Evolutionary conservation across 1,140 invertebrate genomes (phyloP).

Genomic region (Apis dorsata): DNA sequence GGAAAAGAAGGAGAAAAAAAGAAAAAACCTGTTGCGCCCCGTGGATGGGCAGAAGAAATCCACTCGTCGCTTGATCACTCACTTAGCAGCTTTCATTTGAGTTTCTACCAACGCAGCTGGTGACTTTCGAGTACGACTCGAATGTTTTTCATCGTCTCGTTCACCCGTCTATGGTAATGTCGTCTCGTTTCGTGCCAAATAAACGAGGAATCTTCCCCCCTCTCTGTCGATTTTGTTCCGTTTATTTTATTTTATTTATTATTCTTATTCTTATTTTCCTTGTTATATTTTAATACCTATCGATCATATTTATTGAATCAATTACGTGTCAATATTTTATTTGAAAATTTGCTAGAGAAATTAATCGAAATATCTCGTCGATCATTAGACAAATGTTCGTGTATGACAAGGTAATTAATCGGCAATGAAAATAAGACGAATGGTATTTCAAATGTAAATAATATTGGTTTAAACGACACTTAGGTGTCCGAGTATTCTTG

Average conservation of each 20-base stretch:
- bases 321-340: no score
- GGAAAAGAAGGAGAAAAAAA: no score
- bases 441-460: no score
- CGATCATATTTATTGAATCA: no score
- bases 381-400: no score
- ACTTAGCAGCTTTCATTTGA: constrained; percentile 53
- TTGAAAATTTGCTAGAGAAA: no score
- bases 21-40: constrained; percentile 35
- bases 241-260: background rate
- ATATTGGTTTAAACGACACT: background rate
- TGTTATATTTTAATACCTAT: no score
- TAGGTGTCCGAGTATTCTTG: background rate
- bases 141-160: background rate
- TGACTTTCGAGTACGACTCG: constrained; percentile 26
- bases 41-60: constrained; percentile 40
- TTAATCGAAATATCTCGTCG: no score
- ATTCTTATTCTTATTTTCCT: no score
- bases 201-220: no score
- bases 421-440: background rate
- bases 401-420: background rate
- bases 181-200: background rate
- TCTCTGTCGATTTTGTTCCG: background rate
- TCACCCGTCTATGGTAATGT: background rate
- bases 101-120: constrained; percentile 38
- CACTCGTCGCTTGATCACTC: constrained; percentile 40